phyloP scores from a whole-genome alignment of 2,888 invertebrate genomes.

The Phaonia tiefii region DNA sequence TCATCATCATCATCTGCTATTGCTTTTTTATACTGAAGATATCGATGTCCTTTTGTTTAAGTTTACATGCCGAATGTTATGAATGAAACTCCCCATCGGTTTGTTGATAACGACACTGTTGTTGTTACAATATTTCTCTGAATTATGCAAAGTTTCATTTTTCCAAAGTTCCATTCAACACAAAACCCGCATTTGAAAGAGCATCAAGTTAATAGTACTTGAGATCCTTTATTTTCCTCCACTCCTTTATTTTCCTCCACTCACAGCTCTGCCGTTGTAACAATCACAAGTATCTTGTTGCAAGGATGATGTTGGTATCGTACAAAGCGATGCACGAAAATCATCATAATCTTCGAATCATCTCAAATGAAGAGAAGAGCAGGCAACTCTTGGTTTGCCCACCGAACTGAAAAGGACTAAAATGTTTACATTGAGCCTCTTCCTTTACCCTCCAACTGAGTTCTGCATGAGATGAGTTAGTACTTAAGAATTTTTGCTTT shows the following conservation, averaged over 20 bases:
- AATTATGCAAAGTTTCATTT: constrained; percentile 67
- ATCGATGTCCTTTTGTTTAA: constrained; percentile 78
- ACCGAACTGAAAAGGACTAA: neutral
- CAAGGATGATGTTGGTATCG: constrained; percentile 37
- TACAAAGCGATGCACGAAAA: constrained; percentile 24
- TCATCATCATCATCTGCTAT: constrained; percentile 70
- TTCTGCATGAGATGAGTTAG: constrained; percentile 13
- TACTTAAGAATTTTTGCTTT: constrained; percentile 13
- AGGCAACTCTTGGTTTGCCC: neutral
- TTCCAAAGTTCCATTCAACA: constrained; percentile 44
- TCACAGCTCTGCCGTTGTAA: constrained; percentile 1
- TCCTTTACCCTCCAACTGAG: neutral
- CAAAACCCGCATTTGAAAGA: constrained; percentile 65
- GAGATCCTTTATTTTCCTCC: constrained; percentile 49
- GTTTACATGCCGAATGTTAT: constrained; percentile 39
- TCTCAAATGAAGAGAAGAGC: constrained; percentile 6
- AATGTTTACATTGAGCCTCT: neutral
- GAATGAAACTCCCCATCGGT: constrained; percentile 64
- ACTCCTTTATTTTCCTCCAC: neutral
- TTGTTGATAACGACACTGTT: constrained; percentile 26
- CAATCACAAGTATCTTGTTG: constrained; percentile 63
- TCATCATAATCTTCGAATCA: constrained; percentile 48
- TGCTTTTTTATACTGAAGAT: constrained; percentile 68
- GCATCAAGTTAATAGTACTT: constrained; percentile 67
- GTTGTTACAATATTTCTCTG: constrained; percentile 54